Evolutionary conservation across 2,797 vertebrate genomes (phyloP).

Genomic region (Melopsittacus undulatus): DNA sequence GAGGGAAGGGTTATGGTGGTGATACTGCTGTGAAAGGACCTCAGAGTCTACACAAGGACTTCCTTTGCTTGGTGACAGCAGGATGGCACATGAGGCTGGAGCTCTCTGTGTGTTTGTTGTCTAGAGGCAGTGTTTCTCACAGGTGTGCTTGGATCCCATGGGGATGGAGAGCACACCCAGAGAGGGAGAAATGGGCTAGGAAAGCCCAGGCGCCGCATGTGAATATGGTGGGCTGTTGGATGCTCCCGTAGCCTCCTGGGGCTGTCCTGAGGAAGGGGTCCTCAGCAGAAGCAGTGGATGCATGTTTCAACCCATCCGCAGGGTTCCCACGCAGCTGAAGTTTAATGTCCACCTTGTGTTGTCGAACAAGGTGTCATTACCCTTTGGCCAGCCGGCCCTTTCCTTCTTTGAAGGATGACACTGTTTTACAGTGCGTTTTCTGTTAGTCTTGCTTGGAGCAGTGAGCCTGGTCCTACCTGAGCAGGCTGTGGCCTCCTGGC

Average conservation of each 20-base stretch:
- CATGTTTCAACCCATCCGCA: neutral
- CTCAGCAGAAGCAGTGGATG: neutral
- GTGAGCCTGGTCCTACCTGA: neutral
- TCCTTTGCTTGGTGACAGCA: neutral
- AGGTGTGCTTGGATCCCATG: rapidly evolving
- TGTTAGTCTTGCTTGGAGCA: neutral
- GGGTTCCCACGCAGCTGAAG: neutral
- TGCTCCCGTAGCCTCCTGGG: neutral
- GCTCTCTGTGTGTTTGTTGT: neutral
- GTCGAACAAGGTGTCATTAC: neutral
- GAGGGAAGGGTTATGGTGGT: neutral
- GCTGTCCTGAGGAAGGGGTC: neutral
- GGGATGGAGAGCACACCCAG: neutral
- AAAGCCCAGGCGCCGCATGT: neutral
- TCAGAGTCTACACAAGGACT: neutral
- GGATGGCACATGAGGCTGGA: neutral
- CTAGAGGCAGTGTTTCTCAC: neutral
- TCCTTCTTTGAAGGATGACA: neutral
- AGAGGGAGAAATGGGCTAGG: neutral
- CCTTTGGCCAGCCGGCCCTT: neutral
- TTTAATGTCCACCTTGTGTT: neutral
- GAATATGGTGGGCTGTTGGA: neutral
- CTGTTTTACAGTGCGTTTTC: neutral
- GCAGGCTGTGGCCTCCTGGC: neutral
- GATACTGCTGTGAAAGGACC: neutral